Percentiles rank a stretch among this genome's conserved stretches.
These are phyloP conservation scores for Paralinhomoeus sp. DNA, from an alignment of 2,888 invertebrate genomes.

Conservation along the genomic window DNA sequence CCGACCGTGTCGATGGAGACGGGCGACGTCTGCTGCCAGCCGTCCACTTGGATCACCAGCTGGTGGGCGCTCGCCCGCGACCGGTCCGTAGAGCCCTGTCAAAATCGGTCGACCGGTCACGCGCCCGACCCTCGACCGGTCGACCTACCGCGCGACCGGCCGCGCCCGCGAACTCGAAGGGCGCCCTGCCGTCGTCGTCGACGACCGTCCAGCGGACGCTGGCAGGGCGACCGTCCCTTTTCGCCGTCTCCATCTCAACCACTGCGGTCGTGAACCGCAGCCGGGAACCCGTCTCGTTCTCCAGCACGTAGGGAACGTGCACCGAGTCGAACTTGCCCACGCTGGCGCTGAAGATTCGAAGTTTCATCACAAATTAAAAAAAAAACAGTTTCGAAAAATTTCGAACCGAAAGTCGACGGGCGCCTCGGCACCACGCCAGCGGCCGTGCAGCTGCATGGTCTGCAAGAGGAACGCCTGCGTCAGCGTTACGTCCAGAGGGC, in stretches of 20 bases:
- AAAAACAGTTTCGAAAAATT: too few relatives aligned
- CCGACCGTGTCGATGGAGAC: slow-evolving; percentile 88
- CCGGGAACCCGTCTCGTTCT: slow-evolving; percentile 66
- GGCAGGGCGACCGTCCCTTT: background rate
- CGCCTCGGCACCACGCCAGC: slow-evolving; percentile 1
- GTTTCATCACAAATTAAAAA: slow-evolving; percentile 1
- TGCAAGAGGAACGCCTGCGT: slow-evolving; percentile 61
- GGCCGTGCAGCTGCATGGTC: slow-evolving; percentile 8
- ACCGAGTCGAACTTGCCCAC: too few relatives aligned
- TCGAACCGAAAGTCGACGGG: background rate
- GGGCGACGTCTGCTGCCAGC: slow-evolving; percentile 63
- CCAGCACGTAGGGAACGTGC: slow-evolving; percentile 76
- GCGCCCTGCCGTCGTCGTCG: background rate
- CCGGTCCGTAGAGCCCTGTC: background rate
- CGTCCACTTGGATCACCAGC: slow-evolving; percentile 62
- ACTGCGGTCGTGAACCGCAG: slow-evolving; percentile 54
- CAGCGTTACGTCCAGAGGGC: slow-evolving; percentile 59
- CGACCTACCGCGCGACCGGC: background rate
- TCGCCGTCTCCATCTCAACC: background rate
- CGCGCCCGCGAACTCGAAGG: background rate
- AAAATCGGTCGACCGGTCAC: too few relatives aligned
- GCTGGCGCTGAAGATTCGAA: too few relatives aligned
- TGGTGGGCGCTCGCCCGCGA: slow-evolving; percentile 41
- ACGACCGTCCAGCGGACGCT: background rate
- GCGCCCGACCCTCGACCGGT: too few relatives aligned